These are phyloP conservation scores for Agonopterix alstromeriana DNA, from an alignment of 2,888 invertebrate genomes.

Conservation along the genomic window DNA sequence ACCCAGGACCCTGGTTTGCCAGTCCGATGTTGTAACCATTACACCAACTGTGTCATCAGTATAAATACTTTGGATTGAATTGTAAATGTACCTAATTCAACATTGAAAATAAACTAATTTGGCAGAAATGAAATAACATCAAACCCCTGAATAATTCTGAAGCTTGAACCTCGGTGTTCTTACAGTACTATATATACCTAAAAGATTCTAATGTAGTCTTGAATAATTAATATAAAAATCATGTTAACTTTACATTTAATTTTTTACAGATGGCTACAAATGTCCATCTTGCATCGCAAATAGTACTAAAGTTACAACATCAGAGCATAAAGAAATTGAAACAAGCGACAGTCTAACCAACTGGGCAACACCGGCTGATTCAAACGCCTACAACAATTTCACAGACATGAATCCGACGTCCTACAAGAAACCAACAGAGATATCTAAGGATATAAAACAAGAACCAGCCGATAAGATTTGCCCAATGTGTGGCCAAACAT, in stretches of 20 bases:
- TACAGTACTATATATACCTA: no score
- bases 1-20: no score
- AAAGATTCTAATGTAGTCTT: neutral
- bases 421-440: conserved; percentile 42
- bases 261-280: conserved; percentile 60
- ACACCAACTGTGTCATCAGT: no score
- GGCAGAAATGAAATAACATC: no score
- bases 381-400: conserved; percentile 52
- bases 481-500: conserved; percentile 84
- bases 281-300: conserved; percentile 53
- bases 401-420: conserved; percentile 47
- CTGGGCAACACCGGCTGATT: conserved; percentile 65
- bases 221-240: no score
- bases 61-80: no score
- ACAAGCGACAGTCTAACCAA: conserved; percentile 65
- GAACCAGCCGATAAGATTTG: conserved; percentile 78
- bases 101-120: no score
- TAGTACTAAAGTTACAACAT: conserved; percentile 40
- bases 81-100: no score
- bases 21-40: no score
- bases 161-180: no score
- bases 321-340: conserved; percentile 67
- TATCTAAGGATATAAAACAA: conserved; percentile 25
- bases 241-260: neutral
- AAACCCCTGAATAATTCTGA: no score